Conservation (phyloP, 2,888 invertebrate species). For the Octodonta nipae region DNA sequence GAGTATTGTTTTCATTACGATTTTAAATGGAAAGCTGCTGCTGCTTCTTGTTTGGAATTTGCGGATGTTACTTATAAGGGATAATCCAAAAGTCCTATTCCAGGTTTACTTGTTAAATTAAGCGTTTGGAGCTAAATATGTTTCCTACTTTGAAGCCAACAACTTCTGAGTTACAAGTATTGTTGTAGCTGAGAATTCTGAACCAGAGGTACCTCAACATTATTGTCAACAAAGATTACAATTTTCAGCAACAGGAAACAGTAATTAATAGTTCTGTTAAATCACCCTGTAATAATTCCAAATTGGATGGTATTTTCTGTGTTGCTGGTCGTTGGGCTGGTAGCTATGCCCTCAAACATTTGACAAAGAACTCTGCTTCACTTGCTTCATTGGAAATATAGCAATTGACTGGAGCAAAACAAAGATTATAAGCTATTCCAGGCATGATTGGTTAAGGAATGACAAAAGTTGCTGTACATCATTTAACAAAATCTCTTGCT, state of each 20-base stretch:
- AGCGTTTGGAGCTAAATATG: conserved; percentile 83
- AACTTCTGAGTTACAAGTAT: conserved; percentile 52
- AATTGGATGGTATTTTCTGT: conserved; percentile 90
- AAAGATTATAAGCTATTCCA: conserved; percentile 74
- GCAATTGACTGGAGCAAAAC: conserved; percentile 87
- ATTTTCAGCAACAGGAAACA: conserved; percentile 69
- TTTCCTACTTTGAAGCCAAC: conserved; percentile 76
- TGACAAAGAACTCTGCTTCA: conserved; percentile 76
- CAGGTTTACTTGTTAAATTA: too few species aligned
- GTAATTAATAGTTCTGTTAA: conserved; percentile 57
- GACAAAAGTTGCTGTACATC: conserved; percentile 90
- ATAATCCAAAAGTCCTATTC: too few species aligned
- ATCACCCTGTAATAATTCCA: conserved; percentile 54
- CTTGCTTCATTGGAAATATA: conserved; percentile 83
- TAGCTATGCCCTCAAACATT: conserved; percentile 80
- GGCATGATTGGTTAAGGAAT: conserved; percentile 53
- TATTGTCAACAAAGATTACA: conserved; percentile 61
- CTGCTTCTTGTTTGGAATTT: too few species aligned
- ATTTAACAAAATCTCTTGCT: conserved; percentile 79
- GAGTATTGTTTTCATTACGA: too few species aligned
- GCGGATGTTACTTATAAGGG: too few species aligned
- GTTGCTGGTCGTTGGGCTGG: conserved; percentile 99
- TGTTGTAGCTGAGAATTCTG: conserved; percentile 32
- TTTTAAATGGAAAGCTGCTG: too few species aligned
- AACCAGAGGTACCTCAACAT: conserved; percentile 85